phyloP scores from a whole-genome alignment of 1,140 invertebrate species.

The Drosophila eugracilis region DNA sequence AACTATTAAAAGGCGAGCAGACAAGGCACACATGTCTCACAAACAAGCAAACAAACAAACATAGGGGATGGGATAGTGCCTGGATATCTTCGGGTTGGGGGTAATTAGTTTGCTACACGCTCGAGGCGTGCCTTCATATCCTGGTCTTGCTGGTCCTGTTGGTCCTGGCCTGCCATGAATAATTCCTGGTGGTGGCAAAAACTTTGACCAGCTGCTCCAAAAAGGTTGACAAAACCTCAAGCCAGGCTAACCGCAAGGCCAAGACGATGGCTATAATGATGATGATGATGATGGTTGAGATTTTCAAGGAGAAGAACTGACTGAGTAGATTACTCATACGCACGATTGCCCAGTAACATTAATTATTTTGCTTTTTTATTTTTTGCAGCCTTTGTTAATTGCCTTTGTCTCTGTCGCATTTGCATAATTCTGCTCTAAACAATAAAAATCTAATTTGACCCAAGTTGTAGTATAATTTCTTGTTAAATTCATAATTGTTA shows the following conservation, averaged over 20 bases:
- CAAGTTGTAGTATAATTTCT: slow-evolving; percentile 73
- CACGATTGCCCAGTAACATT: slow-evolving; percentile 65
- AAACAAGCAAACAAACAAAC: slow-evolving; percentile 64
- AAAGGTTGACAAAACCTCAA: slow-evolving; percentile 59
- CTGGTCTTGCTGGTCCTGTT: slow-evolving; percentile 15
- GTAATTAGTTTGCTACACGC: slow-evolving; percentile 81
- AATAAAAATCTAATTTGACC: slow-evolving; percentile 84
- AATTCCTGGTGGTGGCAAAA: slow-evolving; percentile 65
- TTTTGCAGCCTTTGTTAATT: slow-evolving; percentile 60
- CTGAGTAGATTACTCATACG: slow-evolving; percentile 78
- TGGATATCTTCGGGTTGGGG: slow-evolving; percentile 38
- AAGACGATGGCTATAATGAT: slow-evolving; percentile 39
- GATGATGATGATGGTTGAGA: slow-evolving; percentile 42
- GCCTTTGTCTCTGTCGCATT: slow-evolving; percentile 68
- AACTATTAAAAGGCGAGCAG: slow-evolving; percentile 82
- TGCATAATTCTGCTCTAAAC: slow-evolving; percentile 84
- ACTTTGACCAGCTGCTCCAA: slow-evolving; percentile 69
- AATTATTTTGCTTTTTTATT: slow-evolving; percentile 49
- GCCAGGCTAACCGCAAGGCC: slow-evolving; percentile 59
- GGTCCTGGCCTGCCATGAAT: slow-evolving; percentile 58
- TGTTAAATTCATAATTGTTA: slow-evolving; percentile 84
- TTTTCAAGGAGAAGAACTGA: slow-evolving; percentile 10
- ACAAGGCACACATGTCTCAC: slow-evolving; percentile 51
- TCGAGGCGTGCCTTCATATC: slow-evolving; percentile 59
- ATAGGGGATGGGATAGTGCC: slow-evolving; percentile 25